Conservation (phyloP, 2,888 invertebrate genomes). For the Tenthredo distinguenda region DNA sequence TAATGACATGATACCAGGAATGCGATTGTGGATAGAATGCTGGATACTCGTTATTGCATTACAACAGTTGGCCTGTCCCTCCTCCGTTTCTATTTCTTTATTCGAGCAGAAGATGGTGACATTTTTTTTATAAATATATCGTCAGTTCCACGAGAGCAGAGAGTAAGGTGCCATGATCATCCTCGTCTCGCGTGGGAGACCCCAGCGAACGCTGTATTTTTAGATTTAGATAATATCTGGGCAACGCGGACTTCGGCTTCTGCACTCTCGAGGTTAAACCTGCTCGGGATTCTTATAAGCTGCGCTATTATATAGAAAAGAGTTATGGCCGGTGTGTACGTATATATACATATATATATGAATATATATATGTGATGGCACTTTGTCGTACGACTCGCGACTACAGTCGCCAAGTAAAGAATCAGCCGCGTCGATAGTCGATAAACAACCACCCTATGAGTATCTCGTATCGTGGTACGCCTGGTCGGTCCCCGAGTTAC, state of each 20-base stretch:
- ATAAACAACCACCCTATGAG: constrained; percentile 32
- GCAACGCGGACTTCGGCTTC: constrained; percentile 45
- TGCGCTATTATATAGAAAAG: background rate
- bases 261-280: constrained; percentile 42
- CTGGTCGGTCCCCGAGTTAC: background rate
- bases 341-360: constrained; percentile 9
- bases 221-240: constrained; percentile 51
- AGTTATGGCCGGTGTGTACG: constrained; percentile 35
- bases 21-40: background rate
- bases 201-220: constrained; percentile 50
- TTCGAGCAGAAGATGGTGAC: background rate
- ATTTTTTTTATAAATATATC: background rate
- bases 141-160: background rate
- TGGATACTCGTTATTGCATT: background rate
- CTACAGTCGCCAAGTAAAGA: background rate
- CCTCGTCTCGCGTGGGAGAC: constrained; percentile 22
- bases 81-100: background rate
- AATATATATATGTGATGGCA: background rate
- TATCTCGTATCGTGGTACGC: background rate
- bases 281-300: constrained; percentile 35
- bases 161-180: background rate
- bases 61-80: background rate
- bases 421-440: constrained; percentile 10
- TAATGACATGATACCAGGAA: background rate
- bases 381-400: background rate